Evolutionary conservation across 2,797 vertebrate species (phyloP).

Genomic region (Phoeniculus purpureus): DNA sequence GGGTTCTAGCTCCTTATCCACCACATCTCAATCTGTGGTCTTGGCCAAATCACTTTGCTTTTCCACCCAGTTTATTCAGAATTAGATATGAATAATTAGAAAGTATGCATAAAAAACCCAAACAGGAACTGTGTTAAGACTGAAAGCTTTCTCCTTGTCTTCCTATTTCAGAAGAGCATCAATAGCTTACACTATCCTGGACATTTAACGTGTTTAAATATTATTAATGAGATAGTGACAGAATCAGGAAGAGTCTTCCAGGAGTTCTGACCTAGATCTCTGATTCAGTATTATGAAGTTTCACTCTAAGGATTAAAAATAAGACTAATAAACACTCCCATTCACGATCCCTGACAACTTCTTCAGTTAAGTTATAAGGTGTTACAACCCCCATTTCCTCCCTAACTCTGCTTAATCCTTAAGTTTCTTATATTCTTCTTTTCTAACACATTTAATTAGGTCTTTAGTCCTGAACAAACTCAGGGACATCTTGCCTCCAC

Average conservation of each 20-base stretch:
- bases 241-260: not conserved
- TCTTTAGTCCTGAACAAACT: not conserved
- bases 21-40: not conserved
- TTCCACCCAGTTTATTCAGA: conserved; percentile 34
- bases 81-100: conserved; percentile 31
- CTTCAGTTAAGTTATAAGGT: not conserved
- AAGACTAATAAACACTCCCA: not conserved
- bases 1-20: conserved; percentile 3
- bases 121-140: not conserved
- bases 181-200: not conserved
- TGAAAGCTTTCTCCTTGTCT: not conserved
- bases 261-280: not conserved
- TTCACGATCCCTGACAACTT: not conserved
- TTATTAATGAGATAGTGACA: not conserved
- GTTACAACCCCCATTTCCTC: not conserved
- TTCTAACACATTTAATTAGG: not conserved
- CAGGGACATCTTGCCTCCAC: not conserved
- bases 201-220: not conserved
- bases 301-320: conserved; percentile 6
- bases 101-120: not conserved
- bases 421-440: not conserved
- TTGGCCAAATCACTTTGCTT: conserved; percentile 40
- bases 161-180: not conserved
- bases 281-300: not conserved
- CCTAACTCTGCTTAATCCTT: not conserved